phyloP scores from a whole-genome alignment of 2,113 vertebrate genomes.

The Salminus brasiliensis region DNA sequence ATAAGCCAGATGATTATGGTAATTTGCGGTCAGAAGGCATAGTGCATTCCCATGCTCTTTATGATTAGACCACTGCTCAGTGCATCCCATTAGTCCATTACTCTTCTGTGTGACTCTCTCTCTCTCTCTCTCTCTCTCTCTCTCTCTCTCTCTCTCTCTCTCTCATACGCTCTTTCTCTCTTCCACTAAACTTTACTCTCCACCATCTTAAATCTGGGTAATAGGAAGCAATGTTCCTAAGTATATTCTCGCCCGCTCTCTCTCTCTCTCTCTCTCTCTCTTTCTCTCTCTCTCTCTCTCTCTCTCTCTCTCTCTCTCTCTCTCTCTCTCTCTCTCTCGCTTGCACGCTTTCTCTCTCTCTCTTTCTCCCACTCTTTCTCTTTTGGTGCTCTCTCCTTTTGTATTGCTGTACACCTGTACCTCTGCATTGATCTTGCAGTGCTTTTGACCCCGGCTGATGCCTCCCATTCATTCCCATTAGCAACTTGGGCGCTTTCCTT shows the following conservation, averaged over 20 bases:
- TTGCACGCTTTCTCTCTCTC: neutral
- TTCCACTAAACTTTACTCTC: slow-evolving; percentile 59
- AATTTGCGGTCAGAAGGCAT: slow-evolving; percentile 42
- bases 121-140: no score
- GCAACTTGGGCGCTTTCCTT: slow-evolving; percentile 70
- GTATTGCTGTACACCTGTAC: slow-evolving; percentile 70
- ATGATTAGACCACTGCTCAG: slow-evolving; percentile 51
- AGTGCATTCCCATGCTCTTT: slow-evolving; percentile 24
- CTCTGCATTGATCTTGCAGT: slow-evolving; percentile 77
- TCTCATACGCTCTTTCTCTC: no score
- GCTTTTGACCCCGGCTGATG: slow-evolving; percentile 75
- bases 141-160: no score
- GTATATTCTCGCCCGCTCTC: slow-evolving; percentile 41
- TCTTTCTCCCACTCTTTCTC: neutral
- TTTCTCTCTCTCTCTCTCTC: neutral
- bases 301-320: neutral
- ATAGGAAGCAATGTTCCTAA: slow-evolving; percentile 74
- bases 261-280: neutral
- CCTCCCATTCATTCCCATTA: slow-evolving; percentile 84
- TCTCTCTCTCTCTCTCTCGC: slow-evolving; percentile 17
- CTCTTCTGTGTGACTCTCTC: slow-evolving; percentile 55
- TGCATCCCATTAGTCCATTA: slow-evolving; percentile 64
- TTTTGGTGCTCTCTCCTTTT: slow-evolving; percentile 62
- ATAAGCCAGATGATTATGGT: slow-evolving; percentile 43
- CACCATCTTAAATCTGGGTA: slow-evolving; percentile 74